phyloP scores from a whole-genome alignment of 2,888 invertebrate genomes.

The Sphaerophoria taeniata region DNA sequence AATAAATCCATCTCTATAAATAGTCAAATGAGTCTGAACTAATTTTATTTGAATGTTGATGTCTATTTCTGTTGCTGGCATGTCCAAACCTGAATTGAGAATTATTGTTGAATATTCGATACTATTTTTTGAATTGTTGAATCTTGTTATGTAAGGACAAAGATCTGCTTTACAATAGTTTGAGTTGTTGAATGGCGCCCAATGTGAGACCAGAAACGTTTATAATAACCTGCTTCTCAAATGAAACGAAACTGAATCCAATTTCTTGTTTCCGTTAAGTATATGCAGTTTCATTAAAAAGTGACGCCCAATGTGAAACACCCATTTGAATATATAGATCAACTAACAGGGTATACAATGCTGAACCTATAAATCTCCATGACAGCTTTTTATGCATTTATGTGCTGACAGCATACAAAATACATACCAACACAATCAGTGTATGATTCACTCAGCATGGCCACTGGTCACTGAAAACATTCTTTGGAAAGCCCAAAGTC shows the following conservation, averaged over 20 bases:
- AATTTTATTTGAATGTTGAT: background rate
- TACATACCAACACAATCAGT: background rate
- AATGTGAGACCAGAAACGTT: too few species aligned
- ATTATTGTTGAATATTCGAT: background rate
- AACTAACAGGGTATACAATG: background rate
- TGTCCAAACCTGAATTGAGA: background rate
- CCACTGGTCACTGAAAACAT: background rate
- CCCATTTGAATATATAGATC: background rate
- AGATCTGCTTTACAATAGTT: too few species aligned
- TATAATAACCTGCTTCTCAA: too few species aligned
- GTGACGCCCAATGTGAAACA: background rate
- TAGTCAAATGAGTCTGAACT: background rate
- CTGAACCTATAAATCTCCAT: background rate
- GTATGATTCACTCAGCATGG: constrained; percentile 12
- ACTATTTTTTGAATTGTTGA: background rate
- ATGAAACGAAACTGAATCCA: too few species aligned
- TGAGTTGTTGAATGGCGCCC: too few species aligned
- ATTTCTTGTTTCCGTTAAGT: too few species aligned
- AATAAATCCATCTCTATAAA: background rate
- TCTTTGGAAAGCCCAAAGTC: constrained; percentile 45
- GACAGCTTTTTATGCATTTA: background rate
- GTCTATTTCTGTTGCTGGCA: background rate
- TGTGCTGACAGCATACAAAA: background rate
- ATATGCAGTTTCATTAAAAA: background rate
- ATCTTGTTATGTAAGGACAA: too few species aligned